Percentiles rank a stretch among this genome's conserved stretches.
Evolutionary conservation across 2,797 vertebrate species (phyloP).

Genomic region (Epinephelus malabaricus): DNA sequence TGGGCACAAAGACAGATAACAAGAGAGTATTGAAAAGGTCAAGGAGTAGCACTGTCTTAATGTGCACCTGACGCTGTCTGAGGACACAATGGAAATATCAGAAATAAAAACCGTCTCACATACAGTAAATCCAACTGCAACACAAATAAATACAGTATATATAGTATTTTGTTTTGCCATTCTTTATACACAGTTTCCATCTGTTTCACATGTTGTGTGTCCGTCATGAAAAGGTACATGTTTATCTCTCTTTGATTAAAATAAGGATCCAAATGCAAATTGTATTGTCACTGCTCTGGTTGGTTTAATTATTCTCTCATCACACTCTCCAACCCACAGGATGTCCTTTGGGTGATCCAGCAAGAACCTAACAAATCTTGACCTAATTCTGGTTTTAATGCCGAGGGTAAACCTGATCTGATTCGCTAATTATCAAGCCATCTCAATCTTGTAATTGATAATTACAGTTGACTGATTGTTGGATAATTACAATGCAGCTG

Average conservation of each 20-base stretch:
- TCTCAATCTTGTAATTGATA: constrained; percentile 76
- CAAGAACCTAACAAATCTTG: constrained; percentile 55
- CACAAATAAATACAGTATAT: background rate
- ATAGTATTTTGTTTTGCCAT: background rate
- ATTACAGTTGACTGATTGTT: constrained; percentile 73
- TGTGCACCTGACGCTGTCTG: constrained; percentile 45
- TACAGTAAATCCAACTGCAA: constrained; percentile 1
- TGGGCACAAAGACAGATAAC: constrained; percentile 49
- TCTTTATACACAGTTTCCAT: background rate
- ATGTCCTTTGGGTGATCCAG: constrained; percentile 27
- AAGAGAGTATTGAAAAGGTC: constrained; percentile 71
- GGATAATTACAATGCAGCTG: constrained; percentile 70
- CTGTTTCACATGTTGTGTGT: background rate
- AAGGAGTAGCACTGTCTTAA: constrained; percentile 63
- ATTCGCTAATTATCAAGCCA: constrained; percentile 69
- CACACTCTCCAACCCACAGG: background rate
- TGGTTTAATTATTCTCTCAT: constrained; percentile 1
- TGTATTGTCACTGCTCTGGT: background rate
- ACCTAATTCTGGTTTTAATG: constrained; percentile 61
- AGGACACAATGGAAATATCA: constrained; percentile 18
- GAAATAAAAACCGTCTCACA: background rate
- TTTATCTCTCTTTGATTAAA: background rate
- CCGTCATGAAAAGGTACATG: background rate
- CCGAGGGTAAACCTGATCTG: constrained; percentile 57
- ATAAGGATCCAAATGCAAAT: background rate